phyloP scores from a whole-genome alignment of 2,797 vertebrate species.

The Danio jaintianensis region DNA sequence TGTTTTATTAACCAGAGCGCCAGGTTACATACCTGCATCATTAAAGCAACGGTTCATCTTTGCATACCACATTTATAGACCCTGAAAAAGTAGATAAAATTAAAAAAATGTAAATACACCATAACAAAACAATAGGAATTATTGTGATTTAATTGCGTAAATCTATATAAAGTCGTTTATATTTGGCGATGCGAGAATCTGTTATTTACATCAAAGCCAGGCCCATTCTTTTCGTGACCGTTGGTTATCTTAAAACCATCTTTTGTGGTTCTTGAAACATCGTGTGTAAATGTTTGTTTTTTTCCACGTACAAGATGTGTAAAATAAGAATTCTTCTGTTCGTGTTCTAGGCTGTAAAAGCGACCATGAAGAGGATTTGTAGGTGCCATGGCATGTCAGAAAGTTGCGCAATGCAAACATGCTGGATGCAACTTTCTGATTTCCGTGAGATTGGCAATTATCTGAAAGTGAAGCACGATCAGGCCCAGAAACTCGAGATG shows the following conservation, averaged over 20 bases:
- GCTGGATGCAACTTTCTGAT: constrained; percentile 94
- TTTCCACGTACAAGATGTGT: not conserved
- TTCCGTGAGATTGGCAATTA: constrained; percentile 92
- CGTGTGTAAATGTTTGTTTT: not conserved
- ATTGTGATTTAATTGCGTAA: too few relatives aligned
- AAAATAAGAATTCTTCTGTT: not conserved
- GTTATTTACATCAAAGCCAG: not conserved
- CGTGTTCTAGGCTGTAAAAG: constrained; percentile 85
- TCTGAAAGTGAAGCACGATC: constrained; percentile 89
- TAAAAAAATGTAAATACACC: too few relatives aligned
- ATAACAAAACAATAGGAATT: too few relatives aligned
- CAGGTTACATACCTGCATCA: too few relatives aligned
- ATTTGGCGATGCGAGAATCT: too few relatives aligned
- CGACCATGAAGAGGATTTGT: constrained; percentile 91
- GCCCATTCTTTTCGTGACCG: not conserved
- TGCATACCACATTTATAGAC: too few relatives aligned
- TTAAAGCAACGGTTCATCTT: too few relatives aligned
- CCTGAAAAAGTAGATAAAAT: too few relatives aligned
- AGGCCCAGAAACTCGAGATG: constrained; percentile 90
- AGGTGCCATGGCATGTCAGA: constrained; percentile 97
- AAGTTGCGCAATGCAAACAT: constrained; percentile 95
- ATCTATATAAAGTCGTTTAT: too few relatives aligned
- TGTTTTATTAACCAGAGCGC: too few relatives aligned
- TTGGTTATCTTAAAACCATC: not conserved
- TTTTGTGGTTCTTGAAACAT: not conserved